A percentile compares a stretch with the other conserved stretches of the same genome.
Conservation (phyloP, 2,797 vertebrate species). For the Danio kyathit region DNA sequence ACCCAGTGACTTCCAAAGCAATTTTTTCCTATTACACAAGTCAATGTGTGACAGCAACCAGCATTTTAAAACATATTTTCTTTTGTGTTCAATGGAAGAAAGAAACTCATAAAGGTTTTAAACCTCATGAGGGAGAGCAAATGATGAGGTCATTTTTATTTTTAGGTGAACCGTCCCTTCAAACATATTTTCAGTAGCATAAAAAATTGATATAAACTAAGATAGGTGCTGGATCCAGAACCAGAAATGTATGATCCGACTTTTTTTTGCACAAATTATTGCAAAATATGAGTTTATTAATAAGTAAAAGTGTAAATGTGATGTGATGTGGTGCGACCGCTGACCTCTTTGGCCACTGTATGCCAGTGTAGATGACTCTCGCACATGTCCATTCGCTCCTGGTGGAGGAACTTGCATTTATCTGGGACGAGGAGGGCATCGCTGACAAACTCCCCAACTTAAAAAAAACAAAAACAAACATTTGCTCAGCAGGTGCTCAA, state of each 20-base stretch:
- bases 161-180: too few species aligned
- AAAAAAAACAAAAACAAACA: background rate
- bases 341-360: conserved; percentile 95
- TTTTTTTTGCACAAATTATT: background rate
- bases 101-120: too few species aligned
- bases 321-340: background rate
- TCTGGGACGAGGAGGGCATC: conserved; percentile 97
- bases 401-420: conserved; percentile 97
- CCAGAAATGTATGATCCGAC: background rate
- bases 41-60: too few species aligned
- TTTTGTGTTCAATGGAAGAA: too few species aligned
- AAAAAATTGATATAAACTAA: background rate
- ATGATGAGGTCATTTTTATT: too few species aligned
- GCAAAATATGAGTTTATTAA: background rate
- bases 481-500: background rate
- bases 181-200: background rate
- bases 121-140: too few species aligned
- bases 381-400: conserved; percentile 94
- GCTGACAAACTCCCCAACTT: conserved; percentile 97
- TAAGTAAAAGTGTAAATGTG: conserved; percentile 15
- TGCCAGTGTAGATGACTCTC: conserved; percentile 99
- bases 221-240: background rate
- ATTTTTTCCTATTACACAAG: too few species aligned
- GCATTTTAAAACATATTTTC: too few species aligned
- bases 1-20: too few species aligned